phyloP scores from a whole-genome alignment of 2,113 vertebrate genomes.

The Zosterops hypoxanthus region DNA sequence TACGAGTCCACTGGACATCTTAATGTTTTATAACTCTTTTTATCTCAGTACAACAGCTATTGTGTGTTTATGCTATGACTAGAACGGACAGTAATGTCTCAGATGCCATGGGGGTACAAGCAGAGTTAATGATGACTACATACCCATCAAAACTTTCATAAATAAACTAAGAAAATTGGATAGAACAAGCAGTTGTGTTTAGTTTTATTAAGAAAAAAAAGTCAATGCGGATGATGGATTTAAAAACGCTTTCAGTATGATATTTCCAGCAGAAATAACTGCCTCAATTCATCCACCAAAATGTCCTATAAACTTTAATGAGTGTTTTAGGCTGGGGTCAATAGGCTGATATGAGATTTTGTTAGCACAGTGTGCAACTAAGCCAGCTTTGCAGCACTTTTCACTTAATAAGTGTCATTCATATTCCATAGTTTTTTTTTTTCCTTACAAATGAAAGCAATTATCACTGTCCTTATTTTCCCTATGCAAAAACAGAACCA shows the following conservation, averaged over 20 bases:
- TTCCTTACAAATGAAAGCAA: slow-evolving; percentile 39
- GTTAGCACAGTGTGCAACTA: background rate
- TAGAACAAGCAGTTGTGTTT: background rate
- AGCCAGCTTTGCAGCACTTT: slow-evolving; percentile 27
- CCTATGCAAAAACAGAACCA: background rate
- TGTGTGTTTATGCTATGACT: background rate
- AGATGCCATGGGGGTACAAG: background rate
- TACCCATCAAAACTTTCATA: background rate
- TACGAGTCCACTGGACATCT: background rate
- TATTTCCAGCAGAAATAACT: slow-evolving; percentile 14
- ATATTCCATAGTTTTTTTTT: no score
- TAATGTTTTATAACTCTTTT: background rate
- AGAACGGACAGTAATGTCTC: background rate
- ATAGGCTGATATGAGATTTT: background rate
- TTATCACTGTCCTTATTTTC: slow-evolving; percentile 33
- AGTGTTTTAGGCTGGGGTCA: slow-evolving; percentile 20
- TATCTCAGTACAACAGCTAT: background rate
- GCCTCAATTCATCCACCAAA: background rate
- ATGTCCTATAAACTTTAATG: slow-evolving; percentile 40
- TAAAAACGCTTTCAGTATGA: background rate
- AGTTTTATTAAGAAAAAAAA: background rate
- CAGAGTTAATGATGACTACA: background rate
- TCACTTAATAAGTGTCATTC: slow-evolving; percentile 1
- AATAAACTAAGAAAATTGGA: slow-evolving; percentile 1
- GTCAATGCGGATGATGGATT: background rate